These are phyloP conservation scores for Chiroxiphia lanceolata DNA, from an alignment of 2,797 vertebrate genomes.

Conservation along the genomic window DNA sequence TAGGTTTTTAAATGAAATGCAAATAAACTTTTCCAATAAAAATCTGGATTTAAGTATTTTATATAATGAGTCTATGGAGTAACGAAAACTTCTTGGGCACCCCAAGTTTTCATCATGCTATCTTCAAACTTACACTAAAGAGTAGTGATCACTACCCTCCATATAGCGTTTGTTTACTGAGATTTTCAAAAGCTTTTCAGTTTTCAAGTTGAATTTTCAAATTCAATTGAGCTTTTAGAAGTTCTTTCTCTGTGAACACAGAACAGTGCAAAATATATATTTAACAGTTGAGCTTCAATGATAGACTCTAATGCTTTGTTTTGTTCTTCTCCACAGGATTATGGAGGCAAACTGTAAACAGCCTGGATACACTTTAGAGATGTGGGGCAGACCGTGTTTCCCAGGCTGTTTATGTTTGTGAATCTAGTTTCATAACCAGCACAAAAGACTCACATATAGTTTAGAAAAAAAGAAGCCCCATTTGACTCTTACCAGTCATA, in stretches of 20 bases:
- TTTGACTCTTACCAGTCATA: slow-evolving; percentile 89
- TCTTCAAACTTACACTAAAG: not conserved
- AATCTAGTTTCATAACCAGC: not conserved
- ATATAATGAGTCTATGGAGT: not conserved
- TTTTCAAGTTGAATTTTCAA: not conserved
- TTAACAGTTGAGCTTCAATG: not conserved
- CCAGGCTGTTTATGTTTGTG: not conserved
- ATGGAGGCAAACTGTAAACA: not conserved
- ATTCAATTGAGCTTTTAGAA: not conserved
- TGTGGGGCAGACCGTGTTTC: not conserved
- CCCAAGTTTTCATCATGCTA: not conserved
- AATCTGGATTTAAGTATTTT: not conserved
- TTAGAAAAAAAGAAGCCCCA: not conserved
- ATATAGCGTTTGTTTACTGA: not conserved
- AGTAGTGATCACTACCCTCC: not conserved
- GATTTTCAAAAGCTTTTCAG: not conserved
- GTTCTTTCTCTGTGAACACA: not conserved
- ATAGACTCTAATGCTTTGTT: not conserved
- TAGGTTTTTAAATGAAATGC: not conserved
- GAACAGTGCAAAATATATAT: not conserved
- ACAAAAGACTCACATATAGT: accelerated
- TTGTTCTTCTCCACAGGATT: not conserved
- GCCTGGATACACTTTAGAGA: not conserved
- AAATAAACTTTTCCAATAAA: not conserved
- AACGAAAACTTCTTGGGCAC: not conserved